Evolutionary conservation across 2,888 invertebrate genomes (phyloP).

Genomic region (Galerucella calmariensis): DNA sequence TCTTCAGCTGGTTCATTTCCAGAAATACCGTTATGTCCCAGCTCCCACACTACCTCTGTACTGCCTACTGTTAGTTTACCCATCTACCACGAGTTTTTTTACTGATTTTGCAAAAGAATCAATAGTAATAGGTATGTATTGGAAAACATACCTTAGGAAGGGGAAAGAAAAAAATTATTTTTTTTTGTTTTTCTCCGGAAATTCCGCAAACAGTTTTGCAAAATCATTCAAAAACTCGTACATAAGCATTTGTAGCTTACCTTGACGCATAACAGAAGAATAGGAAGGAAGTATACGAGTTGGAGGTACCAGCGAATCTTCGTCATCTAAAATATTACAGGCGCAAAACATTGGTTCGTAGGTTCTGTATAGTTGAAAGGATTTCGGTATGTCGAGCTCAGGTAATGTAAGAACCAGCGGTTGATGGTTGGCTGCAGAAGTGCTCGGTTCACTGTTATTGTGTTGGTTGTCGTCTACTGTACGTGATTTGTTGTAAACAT

Average conservation of each 20-base stretch:
- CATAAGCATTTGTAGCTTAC: not conserved
- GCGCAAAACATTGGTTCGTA: constrained; percentile 20
- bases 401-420: not conserved
- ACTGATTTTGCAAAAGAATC: too few relatives aligned
- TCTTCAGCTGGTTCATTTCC: too few relatives aligned
- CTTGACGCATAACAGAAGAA: constrained; percentile 56
- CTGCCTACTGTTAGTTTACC: too few relatives aligned
- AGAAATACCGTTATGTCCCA: too few relatives aligned
- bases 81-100: too few relatives aligned
- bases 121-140: too few relatives aligned
- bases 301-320: constrained; percentile 1
- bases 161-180: too few relatives aligned
- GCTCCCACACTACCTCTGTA: too few relatives aligned
- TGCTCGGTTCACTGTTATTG: constrained; percentile 7
- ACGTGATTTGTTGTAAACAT: constrained; percentile 21
- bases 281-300: constrained; percentile 56
- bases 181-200: too few relatives aligned
- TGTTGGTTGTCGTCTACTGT: not conserved
- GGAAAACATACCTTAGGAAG: too few relatives aligned
- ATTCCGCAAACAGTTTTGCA: too few relatives aligned
- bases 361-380: not conserved
- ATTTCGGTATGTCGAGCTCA: not conserved
- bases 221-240: too few relatives aligned
- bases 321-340: constrained; percentile 36
- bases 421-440: constrained; percentile 10